Evolutionary conservation across 2,113 vertebrate genomes (phyloP).

Genomic region (Rhegmatorhina hoffmannsi): DNA sequence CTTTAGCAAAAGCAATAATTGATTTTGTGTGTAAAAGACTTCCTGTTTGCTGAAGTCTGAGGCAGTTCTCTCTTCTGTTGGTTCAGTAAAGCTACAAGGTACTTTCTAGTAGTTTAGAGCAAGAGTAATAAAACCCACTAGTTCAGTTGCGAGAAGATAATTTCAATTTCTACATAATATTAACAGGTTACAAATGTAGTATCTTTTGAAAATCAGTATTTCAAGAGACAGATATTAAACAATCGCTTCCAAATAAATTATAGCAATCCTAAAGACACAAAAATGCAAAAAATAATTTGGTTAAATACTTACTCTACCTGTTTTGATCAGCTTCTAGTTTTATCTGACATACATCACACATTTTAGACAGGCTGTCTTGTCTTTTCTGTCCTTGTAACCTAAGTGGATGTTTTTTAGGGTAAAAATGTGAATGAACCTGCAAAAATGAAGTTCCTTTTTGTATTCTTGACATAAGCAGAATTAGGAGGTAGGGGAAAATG

Average conservation of each 20-base stretch:
- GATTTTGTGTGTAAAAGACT: background rate
- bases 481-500: background rate
- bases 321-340: background rate
- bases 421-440: background rate
- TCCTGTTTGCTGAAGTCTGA: background rate
- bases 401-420: background rate
- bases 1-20: background rate
- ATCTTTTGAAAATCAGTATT: background rate
- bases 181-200: background rate
- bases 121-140: background rate
- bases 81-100: background rate
- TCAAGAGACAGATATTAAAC: background rate
- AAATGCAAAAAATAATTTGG: background rate
- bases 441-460: background rate
- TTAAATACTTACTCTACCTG: background rate
- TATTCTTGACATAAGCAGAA: background rate
- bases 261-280: background rate
- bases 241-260: background rate
- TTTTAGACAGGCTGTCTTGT: background rate
- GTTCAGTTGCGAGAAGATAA: background rate
- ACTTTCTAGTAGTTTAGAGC: background rate
- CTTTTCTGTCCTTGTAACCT: background rate
- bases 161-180: background rate
- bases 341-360: fast-evolving
- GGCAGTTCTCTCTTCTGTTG: background rate